Percentiles rank a stretch among this genome's conserved stretches.
These are phyloP conservation scores for Thryonomys swinderianus DNA, from an alignment of 2,113 vertebrate species.

Conservation along the genomic window DNA sequence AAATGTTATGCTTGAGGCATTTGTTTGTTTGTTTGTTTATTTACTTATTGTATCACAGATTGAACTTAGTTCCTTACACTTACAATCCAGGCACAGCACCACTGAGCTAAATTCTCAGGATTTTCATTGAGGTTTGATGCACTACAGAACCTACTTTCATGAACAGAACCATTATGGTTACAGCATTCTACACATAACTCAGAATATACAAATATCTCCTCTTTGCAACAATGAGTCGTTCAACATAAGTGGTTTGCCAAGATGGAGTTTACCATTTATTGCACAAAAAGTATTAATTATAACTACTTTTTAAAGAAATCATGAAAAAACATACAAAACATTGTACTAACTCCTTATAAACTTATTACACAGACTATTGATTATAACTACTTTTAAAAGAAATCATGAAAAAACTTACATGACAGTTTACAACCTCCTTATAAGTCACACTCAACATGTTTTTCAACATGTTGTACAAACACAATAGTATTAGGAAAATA, in stretches of 20 bases:
- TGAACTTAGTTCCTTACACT: no score
- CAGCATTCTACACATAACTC: neutral
- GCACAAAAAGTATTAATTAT: neutral
- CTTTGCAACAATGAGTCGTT: conserved; percentile 1
- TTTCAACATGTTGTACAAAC: no score
- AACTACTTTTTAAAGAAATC: neutral
- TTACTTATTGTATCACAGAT: no score
- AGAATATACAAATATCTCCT: neutral
- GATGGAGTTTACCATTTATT: conserved; percentile 9
- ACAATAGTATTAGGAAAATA: conserved; percentile 18
- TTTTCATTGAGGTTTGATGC: neutral
- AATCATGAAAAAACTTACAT: neutral
- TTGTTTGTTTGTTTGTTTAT: no score
- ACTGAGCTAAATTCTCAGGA: no score
- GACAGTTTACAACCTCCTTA: neutral
- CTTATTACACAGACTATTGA: neutral
- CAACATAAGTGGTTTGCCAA: neutral
- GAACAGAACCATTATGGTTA: neutral
- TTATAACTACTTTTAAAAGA: neutral
- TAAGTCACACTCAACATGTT: no score
- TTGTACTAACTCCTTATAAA: neutral
- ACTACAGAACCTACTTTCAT: neutral
- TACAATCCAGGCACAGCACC: no score
- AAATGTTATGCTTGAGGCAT: neutral
- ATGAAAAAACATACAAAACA: neutral